Conservation (phyloP, 1,140 invertebrate species). For the Neoseiulus cucumeris region DNA sequence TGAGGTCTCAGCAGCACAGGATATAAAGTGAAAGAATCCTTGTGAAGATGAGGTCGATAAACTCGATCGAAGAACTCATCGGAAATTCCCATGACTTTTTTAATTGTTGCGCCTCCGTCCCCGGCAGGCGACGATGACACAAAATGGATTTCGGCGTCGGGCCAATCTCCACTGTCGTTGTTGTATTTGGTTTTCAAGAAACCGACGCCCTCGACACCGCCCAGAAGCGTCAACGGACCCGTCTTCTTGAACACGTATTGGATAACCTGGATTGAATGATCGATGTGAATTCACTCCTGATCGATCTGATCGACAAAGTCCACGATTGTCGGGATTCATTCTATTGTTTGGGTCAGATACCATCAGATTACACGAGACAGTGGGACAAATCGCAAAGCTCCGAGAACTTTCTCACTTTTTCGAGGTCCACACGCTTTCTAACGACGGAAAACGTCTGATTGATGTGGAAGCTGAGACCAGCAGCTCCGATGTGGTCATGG, state of each 20-base stretch:
- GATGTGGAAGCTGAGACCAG: constrained; percentile 57
- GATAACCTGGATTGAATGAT: neutral
- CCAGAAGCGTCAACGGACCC: constrained; percentile 65
- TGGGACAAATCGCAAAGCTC: too few relatives aligned
- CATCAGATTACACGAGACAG: too few relatives aligned
- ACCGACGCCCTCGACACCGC: constrained; percentile 68
- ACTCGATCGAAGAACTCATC: constrained; percentile 30
- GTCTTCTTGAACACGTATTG: neutral
- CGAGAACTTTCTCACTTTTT: constrained; percentile 31
- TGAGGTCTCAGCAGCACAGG: constrained; percentile 52
- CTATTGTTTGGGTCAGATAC: neutral
- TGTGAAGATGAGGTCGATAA: constrained; percentile 21
- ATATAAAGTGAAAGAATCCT: constrained; percentile 61
- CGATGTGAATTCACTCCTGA: too few relatives aligned
- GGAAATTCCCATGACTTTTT: constrained; percentile 43
- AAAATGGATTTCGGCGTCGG: constrained; percentile 79
- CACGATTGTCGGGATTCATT: neutral
- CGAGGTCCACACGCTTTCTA: constrained; percentile 19
- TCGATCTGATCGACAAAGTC: neutral
- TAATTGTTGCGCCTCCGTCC: constrained; percentile 42
- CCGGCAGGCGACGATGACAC: constrained; percentile 71
- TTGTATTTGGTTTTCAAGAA: constrained; percentile 69
- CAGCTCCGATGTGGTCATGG: constrained; percentile 49
- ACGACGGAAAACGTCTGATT: constrained; percentile 57
- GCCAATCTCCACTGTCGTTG: constrained; percentile 59